A percentile compares a stretch with the other conserved stretches of the same genome.
Conservation (phyloP, 2,113 vertebrate genomes). For the Epinephelus moara region DNA sequence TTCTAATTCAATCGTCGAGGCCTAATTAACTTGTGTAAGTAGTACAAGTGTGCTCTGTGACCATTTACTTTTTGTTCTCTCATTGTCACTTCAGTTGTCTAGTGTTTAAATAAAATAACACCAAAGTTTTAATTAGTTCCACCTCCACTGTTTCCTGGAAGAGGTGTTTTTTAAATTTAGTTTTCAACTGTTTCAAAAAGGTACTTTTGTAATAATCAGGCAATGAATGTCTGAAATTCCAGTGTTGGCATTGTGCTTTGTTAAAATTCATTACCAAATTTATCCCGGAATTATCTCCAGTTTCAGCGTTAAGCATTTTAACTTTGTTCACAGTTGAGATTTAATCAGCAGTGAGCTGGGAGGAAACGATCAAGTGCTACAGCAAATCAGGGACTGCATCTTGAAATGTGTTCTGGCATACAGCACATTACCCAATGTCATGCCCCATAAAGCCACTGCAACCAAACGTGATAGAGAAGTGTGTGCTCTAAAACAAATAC, state of each 20-base stretch:
- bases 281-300: not conserved
- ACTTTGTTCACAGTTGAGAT: constrained; percentile 10
- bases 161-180: not conserved
- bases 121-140: constrained; percentile 11
- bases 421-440: constrained; percentile 26
- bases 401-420: constrained; percentile 26
- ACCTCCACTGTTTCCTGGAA: not conserved
- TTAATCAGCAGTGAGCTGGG: constrained; percentile 13
- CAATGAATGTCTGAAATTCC: not conserved
- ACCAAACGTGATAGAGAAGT: constrained; percentile 32
- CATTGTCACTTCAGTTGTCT: not conserved
- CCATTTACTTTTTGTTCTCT: not conserved
- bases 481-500: constrained; percentile 30
- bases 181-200: constrained; percentile 6
- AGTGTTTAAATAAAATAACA: not conserved
- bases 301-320: not conserved
- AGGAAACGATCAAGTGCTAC: not conserved
- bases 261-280: not conserved
- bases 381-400: constrained; percentile 8
- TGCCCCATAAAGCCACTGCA: constrained; percentile 31
- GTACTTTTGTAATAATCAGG: not conserved
- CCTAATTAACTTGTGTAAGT: constrained; percentile 4
- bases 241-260: not conserved
- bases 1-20: not conserved
- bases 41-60: not conserved